These are phyloP conservation scores for Eupithecia centaureata DNA, from an alignment of 2,888 invertebrate species.

Conservation along the genomic window DNA sequence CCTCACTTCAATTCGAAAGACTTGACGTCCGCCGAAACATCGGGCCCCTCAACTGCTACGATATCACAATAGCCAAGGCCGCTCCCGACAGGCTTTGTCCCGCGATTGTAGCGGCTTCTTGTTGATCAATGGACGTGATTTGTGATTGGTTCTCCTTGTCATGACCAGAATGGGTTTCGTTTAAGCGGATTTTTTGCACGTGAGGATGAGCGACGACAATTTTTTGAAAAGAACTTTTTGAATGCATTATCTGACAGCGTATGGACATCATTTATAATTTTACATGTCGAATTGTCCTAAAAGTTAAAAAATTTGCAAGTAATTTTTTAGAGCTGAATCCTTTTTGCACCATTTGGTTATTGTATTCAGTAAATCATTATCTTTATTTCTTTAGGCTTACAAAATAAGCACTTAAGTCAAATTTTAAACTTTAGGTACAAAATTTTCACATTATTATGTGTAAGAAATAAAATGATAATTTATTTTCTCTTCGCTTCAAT, in stretches of 20 bases:
- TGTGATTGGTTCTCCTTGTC: slow-evolving; percentile 26
- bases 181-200: slow-evolving; percentile 6
- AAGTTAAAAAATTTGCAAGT: too few relatives aligned
- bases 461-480: too few relatives aligned
- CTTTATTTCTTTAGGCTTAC: too few relatives aligned
- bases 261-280: background rate
- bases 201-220: background rate
- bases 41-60: slow-evolving; percentile 18
- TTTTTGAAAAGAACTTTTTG: background rate
- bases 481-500: too few relatives aligned
- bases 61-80: slow-evolving; percentile 30
- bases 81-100: slow-evolving; percentile 28
- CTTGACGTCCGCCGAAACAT: slow-evolving; percentile 2
- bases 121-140: slow-evolving; percentile 18
- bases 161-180: slow-evolving; percentile 16
- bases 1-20: background rate
- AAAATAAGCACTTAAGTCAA: too few relatives aligned
- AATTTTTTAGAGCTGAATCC: too few relatives aligned
- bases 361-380: too few relatives aligned
- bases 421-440: too few relatives aligned
- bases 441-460: too few relatives aligned
- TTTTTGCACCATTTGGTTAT: too few relatives aligned
- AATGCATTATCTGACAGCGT: background rate
- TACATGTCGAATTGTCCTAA: background rate
- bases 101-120: slow-evolving; percentile 29